Conservation (phyloP, 1,140 invertebrate genomes). For the Pseudachorutes palmiensis region DNA sequence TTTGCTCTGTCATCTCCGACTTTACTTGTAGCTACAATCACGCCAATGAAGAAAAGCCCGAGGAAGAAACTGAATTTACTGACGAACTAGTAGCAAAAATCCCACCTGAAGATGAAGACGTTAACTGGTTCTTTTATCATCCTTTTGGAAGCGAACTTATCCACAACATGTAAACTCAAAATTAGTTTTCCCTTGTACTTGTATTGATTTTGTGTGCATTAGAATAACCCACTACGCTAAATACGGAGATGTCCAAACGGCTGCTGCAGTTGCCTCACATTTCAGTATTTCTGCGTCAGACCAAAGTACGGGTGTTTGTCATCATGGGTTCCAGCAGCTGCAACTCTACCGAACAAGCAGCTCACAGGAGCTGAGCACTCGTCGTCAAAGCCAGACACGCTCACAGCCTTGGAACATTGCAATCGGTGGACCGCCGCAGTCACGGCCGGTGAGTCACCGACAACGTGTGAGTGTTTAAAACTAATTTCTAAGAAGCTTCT, state of each 20-base stretch:
- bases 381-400: background rate
- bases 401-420: background rate
- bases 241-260: conserved; percentile 80
- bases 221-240: conserved; percentile 49
- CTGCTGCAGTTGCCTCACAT: conserved; percentile 77
- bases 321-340: background rate
- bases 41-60: background rate
- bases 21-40: background rate
- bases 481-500: background rate
- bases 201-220: conserved; percentile 10
- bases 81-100: too few species aligned
- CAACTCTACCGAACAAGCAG: background rate
- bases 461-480: too few species aligned
- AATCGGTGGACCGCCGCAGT: background rate
- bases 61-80: too few species aligned
- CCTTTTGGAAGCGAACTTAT: conserved; percentile 78
- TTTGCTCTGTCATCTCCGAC: conserved; percentile 15
- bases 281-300: conserved; percentile 20
- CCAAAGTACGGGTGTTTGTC: background rate
- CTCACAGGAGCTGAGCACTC: background rate
- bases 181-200: background rate
- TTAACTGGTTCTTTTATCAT: conserved; percentile 64
- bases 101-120: conserved; percentile 44
- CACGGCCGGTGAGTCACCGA: background rate
- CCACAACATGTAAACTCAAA: conserved; percentile 64